Evolutionary conservation across 2,113 vertebrate species (phyloP), one percentile per base, ranked within the genome.

Genomic region (Lamprotornis superbus): DNA sequence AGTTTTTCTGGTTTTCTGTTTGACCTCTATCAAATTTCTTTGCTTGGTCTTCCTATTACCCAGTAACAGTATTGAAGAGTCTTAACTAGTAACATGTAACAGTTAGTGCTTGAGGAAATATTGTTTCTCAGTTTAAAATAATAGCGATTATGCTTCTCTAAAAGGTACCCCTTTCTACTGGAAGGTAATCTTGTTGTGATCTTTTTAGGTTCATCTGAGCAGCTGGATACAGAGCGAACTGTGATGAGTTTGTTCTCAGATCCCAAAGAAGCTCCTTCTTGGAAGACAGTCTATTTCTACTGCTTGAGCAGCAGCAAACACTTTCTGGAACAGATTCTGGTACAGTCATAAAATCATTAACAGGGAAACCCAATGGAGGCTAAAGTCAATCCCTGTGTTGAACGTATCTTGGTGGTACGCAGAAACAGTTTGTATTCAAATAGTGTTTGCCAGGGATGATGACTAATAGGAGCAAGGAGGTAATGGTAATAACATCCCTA

Each of bases 301-400:
- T 99, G 98, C 97, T 98, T 99, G 90, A 99, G 97, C 92, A 99
- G 98, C 90, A 98, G 95, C 91, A 99, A 99, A 86, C 99, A 99
- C 97, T 99, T 99, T 96, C 98, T 99, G 14, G 99, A 99, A 90
- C 99, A 99, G 96, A 98, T 99, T 87, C 94, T 99, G 98, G 99
- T 99, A 98, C 56, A 98, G 59, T 74, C 73, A 37, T 91, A 75
- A 89, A 91, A 64, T 82, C 30, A 39, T 46, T 67, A 44, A 42
- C 42, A 27, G 60, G 35, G 79, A 83, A 91, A 56, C 18, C 21
- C 14, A 75, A 0, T 18, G 40, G 42, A 53, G 33, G 25, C 67
- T 92, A 7, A 80, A 76, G 42, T 74, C 81, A 63, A 19, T 68
- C 11, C 25, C 18, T 65, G 4, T 89, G 33, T 83, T 89, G 69